Percentiles rank a stretch among this genome's conserved stretches.
phyloP scores from a whole-genome alignment of 2,888 invertebrate species.

The Clistopyga incitator region DNA sequence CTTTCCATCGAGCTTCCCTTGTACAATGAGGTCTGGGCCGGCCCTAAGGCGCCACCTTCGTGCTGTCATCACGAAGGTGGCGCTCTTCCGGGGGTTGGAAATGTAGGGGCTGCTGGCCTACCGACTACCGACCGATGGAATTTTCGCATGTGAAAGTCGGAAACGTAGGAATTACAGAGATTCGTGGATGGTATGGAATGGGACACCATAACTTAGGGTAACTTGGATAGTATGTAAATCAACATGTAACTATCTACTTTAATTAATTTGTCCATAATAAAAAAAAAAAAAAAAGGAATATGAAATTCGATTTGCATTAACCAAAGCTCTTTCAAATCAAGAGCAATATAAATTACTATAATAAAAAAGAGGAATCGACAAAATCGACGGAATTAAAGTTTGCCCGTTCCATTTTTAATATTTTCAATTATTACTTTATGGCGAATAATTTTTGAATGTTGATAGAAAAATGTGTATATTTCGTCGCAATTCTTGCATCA shows the following conservation, averaged over 20 bases:
- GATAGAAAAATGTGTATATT: background rate
- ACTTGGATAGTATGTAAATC: background rate
- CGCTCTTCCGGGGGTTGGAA: slow-evolving; percentile 50
- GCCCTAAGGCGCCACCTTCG: slow-evolving; percentile 60
- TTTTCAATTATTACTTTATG: background rate
- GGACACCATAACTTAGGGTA: background rate
- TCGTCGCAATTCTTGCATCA: background rate
- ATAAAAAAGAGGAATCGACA: background rate
- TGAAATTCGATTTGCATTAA: background rate
- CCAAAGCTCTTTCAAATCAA: background rate
- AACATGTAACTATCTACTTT: background rate
- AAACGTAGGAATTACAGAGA: slow-evolving; percentile 51
- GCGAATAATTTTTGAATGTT: background rate
- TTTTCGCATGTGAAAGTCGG: slow-evolving; percentile 7
- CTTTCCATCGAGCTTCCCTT: slow-evolving; percentile 42
- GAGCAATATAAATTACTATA: background rate
- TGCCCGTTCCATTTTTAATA: background rate
- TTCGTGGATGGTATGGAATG: background rate
- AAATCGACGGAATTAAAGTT: background rate
- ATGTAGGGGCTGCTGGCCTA: slow-evolving; percentile 35
- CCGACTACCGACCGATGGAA: slow-evolving; percentile 58
- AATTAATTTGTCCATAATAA: background rate
- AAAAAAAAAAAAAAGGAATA: background rate
- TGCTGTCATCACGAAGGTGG: background rate
- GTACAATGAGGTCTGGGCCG: slow-evolving; percentile 20